A percentile compares a stretch with the other conserved stretches of the same genome.
Conservation (phyloP, 2,797 vertebrate genomes). For the Gymnoscopelus microlampas region DNA sequence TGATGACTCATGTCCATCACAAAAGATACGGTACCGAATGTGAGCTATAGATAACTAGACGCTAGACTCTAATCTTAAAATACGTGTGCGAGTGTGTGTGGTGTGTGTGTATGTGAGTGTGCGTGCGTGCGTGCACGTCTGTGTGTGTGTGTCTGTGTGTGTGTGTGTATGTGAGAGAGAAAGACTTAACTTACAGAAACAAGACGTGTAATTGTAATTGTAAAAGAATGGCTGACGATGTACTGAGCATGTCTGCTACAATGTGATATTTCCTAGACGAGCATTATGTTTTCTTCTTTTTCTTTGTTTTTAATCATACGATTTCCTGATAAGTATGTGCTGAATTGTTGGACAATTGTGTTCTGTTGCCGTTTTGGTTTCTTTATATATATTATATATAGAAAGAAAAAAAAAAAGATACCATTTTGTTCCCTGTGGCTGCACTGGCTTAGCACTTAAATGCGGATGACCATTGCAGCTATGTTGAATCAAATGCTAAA, state of each 20-base stretch:
- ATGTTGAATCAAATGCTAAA: slow-evolving; percentile 53
- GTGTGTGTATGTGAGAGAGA: not conserved
- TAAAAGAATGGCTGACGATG: slow-evolving; percentile 41
- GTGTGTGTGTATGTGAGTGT: not conserved
- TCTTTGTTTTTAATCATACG: slow-evolving; percentile 37
- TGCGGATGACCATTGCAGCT: slow-evolving; percentile 58
- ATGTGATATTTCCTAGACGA: slow-evolving; percentile 45
- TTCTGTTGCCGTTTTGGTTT: slow-evolving; percentile 33
- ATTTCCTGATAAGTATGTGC: slow-evolving; percentile 49
- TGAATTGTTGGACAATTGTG: slow-evolving; percentile 48
- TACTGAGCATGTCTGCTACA: slow-evolving; percentile 60
- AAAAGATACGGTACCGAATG: slow-evolving; percentile 50
- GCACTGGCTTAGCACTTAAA: slow-evolving; percentile 59
- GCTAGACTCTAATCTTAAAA: slow-evolving; percentile 49
- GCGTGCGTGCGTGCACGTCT: not conserved
- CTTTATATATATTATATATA: slow-evolving; percentile 40
- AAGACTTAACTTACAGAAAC: slow-evolving; percentile 27
- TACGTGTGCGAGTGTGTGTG: slow-evolving; percentile 3
- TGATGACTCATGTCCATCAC: slow-evolving; percentile 27
- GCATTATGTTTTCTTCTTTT: slow-evolving; percentile 7
- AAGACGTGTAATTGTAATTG: slow-evolving; percentile 35
- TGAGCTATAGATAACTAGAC: slow-evolving; percentile 41
- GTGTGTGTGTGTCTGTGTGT: not conserved
- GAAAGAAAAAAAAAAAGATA: slow-evolving; percentile 35
- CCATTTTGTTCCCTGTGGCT: slow-evolving; percentile 68